Conservation (phyloP, 2,888 invertebrate species). For the Noctua janthina region DNA sequence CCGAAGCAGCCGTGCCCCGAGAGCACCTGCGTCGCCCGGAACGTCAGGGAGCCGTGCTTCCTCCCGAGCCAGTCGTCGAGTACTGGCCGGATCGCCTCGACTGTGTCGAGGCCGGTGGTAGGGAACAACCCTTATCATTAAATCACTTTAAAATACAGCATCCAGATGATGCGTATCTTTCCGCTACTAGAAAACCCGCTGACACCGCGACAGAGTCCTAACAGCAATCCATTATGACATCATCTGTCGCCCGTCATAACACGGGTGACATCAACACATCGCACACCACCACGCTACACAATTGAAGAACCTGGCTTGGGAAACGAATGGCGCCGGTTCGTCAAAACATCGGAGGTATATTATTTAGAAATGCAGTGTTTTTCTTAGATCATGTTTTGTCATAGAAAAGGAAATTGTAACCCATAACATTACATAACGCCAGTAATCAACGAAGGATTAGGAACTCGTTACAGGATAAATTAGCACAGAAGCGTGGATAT, state of each 20-base stretch:
- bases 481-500: background rate
- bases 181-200: conserved; percentile 25
- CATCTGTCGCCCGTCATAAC: conserved; percentile 45
- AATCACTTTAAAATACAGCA: no score
- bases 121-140: no score
- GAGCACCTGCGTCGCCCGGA: no score
- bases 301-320: conserved; percentile 55
- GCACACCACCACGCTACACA: conserved; percentile 22
- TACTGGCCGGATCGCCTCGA: no score
- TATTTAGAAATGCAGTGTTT: conserved; percentile 14
- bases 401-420: background rate
- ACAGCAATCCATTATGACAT: conserved; percentile 51
- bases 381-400: background rate
- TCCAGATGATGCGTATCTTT: background rate
- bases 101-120: no score
- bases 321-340: conserved; percentile 34
- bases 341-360: conserved; percentile 35
- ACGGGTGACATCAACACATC: conserved; percentile 44
- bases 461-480: background rate
- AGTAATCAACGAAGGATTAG: background rate
- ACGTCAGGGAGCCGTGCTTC: no score
- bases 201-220: conserved; percentile 6
- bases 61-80: no score
- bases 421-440: background rate
- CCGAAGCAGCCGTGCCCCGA: no score